These are phyloP conservation scores for Mus musculus DNA, from an alignment of 2,113 vertebrate genomes.

Conservation along the genomic window GRCm39 chr3:44441501-44442000, in stretches of 20 bases:
- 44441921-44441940: constrained; percentile 39
- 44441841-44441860: constrained; percentile 5
- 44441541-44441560: neutral
- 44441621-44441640: neutral
- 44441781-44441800: neutral
- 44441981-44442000: constrained; percentile 72
- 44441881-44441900: constrained; percentile 36
- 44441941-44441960: constrained; percentile 43
- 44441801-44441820: constrained; percentile 1
- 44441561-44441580: neutral
- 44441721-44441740: neutral
- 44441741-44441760: neutral
- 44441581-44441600: neutral
- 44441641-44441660: neutral
- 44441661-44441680: constrained; percentile 8
- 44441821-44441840: constrained; percentile 38
- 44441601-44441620: neutral
- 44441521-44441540: neutral
- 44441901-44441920: constrained; percentile 76
- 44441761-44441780: neutral
- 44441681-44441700: neutral
- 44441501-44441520: neutral
- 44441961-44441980: constrained; percentile 69
- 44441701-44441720: neutral
- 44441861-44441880: constrained; percentile 40